Evolutionary conservation across 2,888 invertebrate genomes (phyloP).

Genomic region (Buathra laborator): DNA sequence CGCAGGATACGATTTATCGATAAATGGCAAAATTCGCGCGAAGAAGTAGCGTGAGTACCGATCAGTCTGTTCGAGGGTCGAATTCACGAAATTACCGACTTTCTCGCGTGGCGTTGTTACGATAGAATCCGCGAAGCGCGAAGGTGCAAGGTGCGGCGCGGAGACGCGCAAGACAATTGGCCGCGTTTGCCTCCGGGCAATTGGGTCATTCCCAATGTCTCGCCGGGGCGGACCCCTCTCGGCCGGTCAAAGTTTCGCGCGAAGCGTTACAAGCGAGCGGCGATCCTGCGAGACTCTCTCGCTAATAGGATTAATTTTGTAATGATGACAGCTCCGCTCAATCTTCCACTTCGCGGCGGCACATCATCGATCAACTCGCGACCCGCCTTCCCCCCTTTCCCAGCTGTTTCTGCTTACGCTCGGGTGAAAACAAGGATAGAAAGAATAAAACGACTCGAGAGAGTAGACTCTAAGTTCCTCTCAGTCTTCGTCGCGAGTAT

Average conservation of each 20-base stretch:
- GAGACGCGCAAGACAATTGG: constrained; percentile 24
- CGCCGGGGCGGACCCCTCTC: not conserved
- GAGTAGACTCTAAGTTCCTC: not conserved
- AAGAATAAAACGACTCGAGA: not conserved
- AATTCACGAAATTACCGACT: constrained; percentile 54
- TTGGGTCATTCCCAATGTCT: constrained; percentile 36
- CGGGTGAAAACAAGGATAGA: not conserved
- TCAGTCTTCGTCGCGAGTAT: not conserved
- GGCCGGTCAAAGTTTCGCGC: constrained; percentile 49
- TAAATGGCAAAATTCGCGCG: not conserved
- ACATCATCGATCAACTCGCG: constrained; percentile 64
- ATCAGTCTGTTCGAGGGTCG: constrained; percentile 33
- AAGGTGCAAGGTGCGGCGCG: constrained; percentile 31
- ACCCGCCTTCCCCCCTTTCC: constrained; percentile 2
- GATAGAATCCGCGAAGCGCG: constrained; percentile 24
- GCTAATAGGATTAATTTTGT: constrained; percentile 69
- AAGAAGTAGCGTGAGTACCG: not conserved
- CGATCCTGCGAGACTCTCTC: constrained; percentile 1
- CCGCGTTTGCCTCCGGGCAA: constrained; percentile 30
- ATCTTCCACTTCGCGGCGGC: constrained; percentile 64
- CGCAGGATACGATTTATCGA: not conserved
- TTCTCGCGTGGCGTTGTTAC: constrained; percentile 19
- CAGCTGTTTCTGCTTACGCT: not conserved
- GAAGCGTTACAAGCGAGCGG: constrained; percentile 18
- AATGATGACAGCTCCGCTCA: constrained; percentile 64